These are phyloP conservation scores for Brotula barbata DNA, from an alignment of 2,797 vertebrate species.

Conservation along the genomic window DNA sequence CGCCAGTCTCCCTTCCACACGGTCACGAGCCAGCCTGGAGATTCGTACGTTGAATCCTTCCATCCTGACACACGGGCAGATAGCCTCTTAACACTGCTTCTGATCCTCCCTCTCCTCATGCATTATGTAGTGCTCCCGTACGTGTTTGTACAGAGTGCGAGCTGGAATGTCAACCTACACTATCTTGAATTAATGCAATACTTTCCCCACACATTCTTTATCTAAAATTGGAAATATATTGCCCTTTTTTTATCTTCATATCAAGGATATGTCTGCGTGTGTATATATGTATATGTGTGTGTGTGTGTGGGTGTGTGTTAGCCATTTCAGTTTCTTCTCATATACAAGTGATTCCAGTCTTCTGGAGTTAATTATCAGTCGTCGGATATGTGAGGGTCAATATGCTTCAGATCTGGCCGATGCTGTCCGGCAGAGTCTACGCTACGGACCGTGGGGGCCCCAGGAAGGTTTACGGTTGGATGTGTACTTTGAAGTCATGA, in stretches of 20 bases:
- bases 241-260: slow-evolving; percentile 11
- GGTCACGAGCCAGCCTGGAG: slow-evolving; percentile 5
- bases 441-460: no score
- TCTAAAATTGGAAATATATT: slow-evolving; percentile 50
- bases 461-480: no score
- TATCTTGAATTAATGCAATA: slow-evolving; percentile 20
- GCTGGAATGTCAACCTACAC: slow-evolving; percentile 27
- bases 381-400: no score
- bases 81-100: slow-evolving; percentile 22
- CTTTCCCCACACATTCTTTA: slow-evolving; percentile 32
- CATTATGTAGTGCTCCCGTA: slow-evolving; percentile 52
- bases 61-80: slow-evolving; percentile 18
- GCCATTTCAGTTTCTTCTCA: not conserved
- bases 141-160: slow-evolving; percentile 40
- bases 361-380: no score
- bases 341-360: no score
- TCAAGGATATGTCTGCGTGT: slow-evolving; percentile 14
- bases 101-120: slow-evolving; percentile 40
- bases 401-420: no score
- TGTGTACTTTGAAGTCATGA: no score
- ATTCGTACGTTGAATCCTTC: slow-evolving; percentile 9
- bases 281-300: slow-evolving; percentile 13
- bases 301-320: slow-evolving; percentile 20
- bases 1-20: slow-evolving; percentile 23
- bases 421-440: no score